phyloP scores from a whole-genome alignment of 2,888 invertebrate species.

The Phengaris alcon region DNA sequence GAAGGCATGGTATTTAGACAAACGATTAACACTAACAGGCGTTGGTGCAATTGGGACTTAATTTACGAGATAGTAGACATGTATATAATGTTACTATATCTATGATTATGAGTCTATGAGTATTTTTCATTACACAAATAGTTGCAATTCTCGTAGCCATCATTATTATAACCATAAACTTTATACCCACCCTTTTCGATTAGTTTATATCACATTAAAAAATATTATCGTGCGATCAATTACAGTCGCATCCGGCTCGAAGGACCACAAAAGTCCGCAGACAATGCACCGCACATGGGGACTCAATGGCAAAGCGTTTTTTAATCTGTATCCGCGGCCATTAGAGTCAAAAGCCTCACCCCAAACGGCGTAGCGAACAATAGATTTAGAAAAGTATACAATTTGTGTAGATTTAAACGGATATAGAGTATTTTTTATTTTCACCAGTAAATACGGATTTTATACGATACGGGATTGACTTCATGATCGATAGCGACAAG shows the following conservation, averaged over 20 bases:
- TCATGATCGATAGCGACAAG: not conserved
- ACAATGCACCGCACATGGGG: constrained; percentile 25
- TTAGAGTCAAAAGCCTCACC: constrained; percentile 49
- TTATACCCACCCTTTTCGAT: not conserved
- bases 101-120: too few relatives aligned
- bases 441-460: constrained; percentile 2
- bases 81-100: too few relatives aligned
- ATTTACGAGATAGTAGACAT: too few relatives aligned
- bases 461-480: not conserved
- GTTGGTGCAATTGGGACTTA: too few relatives aligned
- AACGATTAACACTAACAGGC: too few relatives aligned
- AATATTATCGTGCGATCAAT: constrained; percentile 29
- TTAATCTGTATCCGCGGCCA: constrained; percentile 41
- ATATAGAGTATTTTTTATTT: constrained; percentile 9
- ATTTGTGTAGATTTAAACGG: constrained; percentile 22
- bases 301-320: constrained; percentile 37
- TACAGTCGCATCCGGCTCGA: constrained; percentile 36
- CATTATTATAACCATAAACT: constrained; percentile 2
- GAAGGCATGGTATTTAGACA: too few relatives aligned
- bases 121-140: too few relatives aligned
- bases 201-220: constrained; percentile 17
- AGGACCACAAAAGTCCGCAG: constrained; percentile 31
- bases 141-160: not conserved
- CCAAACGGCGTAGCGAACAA: constrained; percentile 42
- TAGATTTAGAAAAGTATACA: constrained; percentile 37